Evolutionary conservation across 2,888 invertebrate genomes (phyloP), one percentile per base, ranked within the genome.

Genomic region (Caenorhabditis afra): DNA sequence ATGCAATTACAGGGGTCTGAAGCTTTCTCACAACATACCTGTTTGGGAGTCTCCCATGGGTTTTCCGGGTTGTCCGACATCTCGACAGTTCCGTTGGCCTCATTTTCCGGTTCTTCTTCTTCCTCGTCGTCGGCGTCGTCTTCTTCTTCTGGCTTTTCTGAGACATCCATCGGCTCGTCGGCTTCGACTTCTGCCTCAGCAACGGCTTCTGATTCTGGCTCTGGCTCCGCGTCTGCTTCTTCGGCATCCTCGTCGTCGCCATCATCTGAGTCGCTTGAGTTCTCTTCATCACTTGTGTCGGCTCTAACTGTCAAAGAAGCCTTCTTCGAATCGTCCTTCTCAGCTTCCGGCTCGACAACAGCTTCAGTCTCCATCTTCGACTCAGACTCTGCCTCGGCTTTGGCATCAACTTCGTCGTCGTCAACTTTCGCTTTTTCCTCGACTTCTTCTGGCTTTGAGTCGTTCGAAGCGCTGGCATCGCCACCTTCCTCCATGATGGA

Each of bases 11-110:
- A 5, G 29, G 29, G 7, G 29, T 5, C 7, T 7, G 7, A 7
- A 29, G 7, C 29, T 29, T 29, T 7, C 7, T 3, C 3, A 29
- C 7, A 29, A 7, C 29, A 3, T 66, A 78, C 79, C 73, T 79
- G 79, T 10, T 53, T 39, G 10, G 79, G 79, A 3, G 67, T 37
- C 20, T 67, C 61, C 73, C 73, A 79, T 16, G 73, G 73, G 22
- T 65, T 57, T n/a, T 61, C 66, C 18, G 20, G 8, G 3, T 12
- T 22, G 37, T n/a, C 20, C n/a, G 11, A 12, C 16, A 8, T 16
- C 39, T 57, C 35, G 16, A 3, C n/a, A 0, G 12, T 22, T n/a
- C 45, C 58, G n/a, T 58, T 45, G 5, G 23, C 20, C 29, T 45
- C 29, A n/a, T 22, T 20, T n/a, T 44, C 44, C 12, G 35, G 8